phyloP scores from a whole-genome alignment of 2,113 vertebrate species.

The Trogon surrucura region DNA sequence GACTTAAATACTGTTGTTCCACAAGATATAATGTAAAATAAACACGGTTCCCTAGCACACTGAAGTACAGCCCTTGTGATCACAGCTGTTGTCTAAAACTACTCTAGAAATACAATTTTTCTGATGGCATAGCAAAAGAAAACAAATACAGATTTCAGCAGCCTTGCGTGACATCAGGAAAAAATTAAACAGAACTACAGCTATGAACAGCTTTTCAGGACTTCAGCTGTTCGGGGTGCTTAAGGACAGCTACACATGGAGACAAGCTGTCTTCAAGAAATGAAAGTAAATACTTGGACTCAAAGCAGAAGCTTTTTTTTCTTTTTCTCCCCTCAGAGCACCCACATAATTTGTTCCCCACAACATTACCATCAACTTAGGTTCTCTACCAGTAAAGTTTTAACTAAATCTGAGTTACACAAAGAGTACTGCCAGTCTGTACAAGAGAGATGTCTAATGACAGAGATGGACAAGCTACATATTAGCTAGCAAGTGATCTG shows the following conservation, averaged over 20 bases:
- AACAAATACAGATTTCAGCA: not conserved
- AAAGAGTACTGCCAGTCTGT: not conserved
- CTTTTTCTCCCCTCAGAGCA: not conserved
- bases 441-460: not conserved
- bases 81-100: not conserved
- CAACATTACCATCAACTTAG: fast-evolving
- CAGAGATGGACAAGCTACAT: fast-evolving
- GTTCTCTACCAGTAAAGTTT: not conserved
- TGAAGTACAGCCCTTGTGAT: not conserved
- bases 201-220: not conserved
- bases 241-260: not conserved
- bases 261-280: not conserved
- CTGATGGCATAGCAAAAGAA: not conserved
- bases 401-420: not conserved
- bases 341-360: not conserved
- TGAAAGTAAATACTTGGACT: not conserved
- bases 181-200: not conserved
- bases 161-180: not conserved
- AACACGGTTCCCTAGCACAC: not conserved
- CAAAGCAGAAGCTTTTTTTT: not conserved
- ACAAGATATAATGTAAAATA: not conserved
- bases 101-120: not conserved
- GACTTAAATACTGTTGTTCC: not conserved
- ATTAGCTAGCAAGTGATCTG: not conserved
- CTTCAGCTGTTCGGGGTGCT: not conserved